Evolutionary conservation across 2,113 vertebrate genomes (phyloP).

Genomic region (Vulpes ferrilata): DNA sequence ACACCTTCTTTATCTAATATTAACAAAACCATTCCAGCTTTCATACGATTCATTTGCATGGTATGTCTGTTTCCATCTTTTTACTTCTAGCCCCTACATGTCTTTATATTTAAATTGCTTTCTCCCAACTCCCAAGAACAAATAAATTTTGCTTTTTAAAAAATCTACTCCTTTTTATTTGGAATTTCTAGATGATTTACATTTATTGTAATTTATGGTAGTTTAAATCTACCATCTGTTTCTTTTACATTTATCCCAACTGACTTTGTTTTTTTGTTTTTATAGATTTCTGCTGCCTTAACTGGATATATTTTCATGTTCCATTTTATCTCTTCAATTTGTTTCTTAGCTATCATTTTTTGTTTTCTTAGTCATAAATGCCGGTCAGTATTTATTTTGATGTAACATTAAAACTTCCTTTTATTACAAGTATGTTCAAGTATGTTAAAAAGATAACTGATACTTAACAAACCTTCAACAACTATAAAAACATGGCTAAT

Average conservation of each 20-base stretch:
- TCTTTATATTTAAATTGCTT: neutral
- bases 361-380: neutral
- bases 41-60: neutral
- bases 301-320: neutral
- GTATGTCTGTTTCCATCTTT: neutral
- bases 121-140: neutral
- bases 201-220: slow-evolving; percentile 4
- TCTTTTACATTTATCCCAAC: slow-evolving; percentile 3
- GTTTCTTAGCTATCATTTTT: slow-evolving; percentile 10
- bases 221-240: slow-evolving; percentile 20
- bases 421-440: neutral
- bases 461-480: neutral
- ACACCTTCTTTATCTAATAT: neutral
- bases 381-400: neutral
- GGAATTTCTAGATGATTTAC: neutral
- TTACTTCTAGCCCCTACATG: neutral
- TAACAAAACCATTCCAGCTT: neutral
- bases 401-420: neutral
- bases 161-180: neutral
- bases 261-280: neutral
- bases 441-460: neutral
- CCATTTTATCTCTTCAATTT: neutral
- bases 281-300: neutral
- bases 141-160: neutral
- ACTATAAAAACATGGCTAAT: neutral